These are phyloP conservation scores for Sula dactylatra DNA, from an alignment of 2,113 vertebrate genomes.

Conservation along the genomic window DNA sequence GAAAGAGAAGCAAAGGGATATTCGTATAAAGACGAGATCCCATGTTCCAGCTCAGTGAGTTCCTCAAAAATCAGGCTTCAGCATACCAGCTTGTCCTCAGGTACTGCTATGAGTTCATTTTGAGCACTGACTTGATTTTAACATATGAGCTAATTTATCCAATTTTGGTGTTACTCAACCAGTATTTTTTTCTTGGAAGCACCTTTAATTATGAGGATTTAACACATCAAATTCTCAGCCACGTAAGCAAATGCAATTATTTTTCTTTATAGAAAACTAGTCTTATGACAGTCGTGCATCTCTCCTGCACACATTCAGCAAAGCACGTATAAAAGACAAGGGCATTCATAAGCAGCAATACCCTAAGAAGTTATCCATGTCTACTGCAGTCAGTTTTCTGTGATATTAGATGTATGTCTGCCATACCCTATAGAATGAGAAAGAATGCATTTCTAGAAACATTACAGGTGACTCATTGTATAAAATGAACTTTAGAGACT, in stretches of 20 bases:
- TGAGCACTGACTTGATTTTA: background rate
- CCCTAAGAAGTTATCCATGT: background rate
- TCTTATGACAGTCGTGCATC: background rate
- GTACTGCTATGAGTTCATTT: accelerated
- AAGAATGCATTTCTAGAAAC: background rate
- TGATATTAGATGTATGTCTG: background rate
- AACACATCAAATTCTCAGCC: background rate
- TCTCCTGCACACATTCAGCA: background rate
- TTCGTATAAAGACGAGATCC: background rate
- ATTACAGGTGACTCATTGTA: background rate
- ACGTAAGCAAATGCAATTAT: background rate
- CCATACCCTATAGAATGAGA: background rate
- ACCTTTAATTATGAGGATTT: background rate
- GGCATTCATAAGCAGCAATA: background rate
- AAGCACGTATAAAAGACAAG: background rate
- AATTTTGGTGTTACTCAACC: background rate
- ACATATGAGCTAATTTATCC: background rate
- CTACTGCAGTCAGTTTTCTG: background rate
- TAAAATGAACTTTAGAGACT: background rate
- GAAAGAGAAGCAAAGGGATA: background rate
- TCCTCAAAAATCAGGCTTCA: background rate
- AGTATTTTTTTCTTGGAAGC: background rate
- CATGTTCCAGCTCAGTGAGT: background rate
- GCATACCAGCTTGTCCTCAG: background rate
- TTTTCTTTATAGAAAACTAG: background rate